A percentile compares a stretch with the other conserved stretches of the same genome.
These are phyloP conservation scores for Sebastes minor DNA, from an alignment of 2,797 vertebrate genomes.

Conservation along the genomic window DNA sequence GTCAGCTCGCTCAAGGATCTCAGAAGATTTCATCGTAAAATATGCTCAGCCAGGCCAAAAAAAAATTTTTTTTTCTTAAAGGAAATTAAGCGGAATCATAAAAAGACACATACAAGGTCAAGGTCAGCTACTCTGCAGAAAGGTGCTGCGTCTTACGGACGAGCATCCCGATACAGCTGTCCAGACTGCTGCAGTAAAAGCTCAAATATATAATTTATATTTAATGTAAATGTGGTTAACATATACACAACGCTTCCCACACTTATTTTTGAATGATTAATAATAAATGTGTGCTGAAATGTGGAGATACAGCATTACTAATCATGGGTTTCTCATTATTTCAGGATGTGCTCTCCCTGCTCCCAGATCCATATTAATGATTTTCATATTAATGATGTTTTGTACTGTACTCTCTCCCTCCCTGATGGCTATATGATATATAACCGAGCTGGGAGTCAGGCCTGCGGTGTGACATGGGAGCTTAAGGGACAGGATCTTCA, in stretches of 20 bases:
- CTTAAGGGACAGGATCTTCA: slow-evolving; percentile 39
- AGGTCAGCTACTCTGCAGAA: slow-evolving; percentile 43
- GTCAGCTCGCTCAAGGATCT: slow-evolving; percentile 44
- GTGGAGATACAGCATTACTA: slow-evolving; percentile 41
- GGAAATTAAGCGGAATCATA: slow-evolving; percentile 24
- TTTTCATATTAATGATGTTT: slow-evolving; percentile 69
- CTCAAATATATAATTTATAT: background rate
- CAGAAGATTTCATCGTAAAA: slow-evolving; percentile 47
- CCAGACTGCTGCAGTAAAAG: background rate
- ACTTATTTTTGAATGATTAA: slow-evolving; percentile 40
- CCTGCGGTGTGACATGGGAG: slow-evolving; percentile 30
- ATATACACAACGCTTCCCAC: slow-evolving; percentile 14
- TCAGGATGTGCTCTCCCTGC: slow-evolving; percentile 46
- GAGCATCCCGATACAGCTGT: background rate
- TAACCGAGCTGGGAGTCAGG: slow-evolving; percentile 25
- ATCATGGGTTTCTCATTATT: slow-evolving; percentile 67
- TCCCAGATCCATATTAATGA: slow-evolving; percentile 70
- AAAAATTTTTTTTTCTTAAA: slow-evolving; percentile 5
- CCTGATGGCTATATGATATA: slow-evolving; percentile 53
- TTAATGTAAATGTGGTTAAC: slow-evolving; percentile 12
- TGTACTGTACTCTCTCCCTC: slow-evolving; percentile 44
- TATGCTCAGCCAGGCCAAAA: slow-evolving; percentile 42
- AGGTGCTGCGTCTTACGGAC: background rate
- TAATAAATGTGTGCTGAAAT: slow-evolving; percentile 55
- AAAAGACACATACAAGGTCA: slow-evolving; percentile 54